A percentile compares a stretch with the other conserved stretches of the same genome.
Conservation (phyloP, 2,888 invertebrate genomes). For the Mellilla xanthometata region DNA sequence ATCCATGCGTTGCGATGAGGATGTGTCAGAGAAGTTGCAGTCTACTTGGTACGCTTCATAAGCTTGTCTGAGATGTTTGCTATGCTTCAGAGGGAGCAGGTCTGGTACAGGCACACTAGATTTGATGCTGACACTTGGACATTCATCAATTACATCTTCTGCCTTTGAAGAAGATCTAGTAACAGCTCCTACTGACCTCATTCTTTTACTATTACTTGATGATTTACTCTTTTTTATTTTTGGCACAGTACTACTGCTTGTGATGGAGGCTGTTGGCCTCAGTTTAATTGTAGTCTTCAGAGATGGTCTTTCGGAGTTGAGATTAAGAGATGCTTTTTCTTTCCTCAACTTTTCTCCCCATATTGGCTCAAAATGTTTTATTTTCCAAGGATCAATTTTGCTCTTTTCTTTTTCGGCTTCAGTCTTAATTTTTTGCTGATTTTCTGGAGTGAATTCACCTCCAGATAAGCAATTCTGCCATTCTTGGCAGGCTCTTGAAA, state of each 20-base stretch:
- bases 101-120: constrained; percentile 70
- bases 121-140: constrained; percentile 47
- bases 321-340: constrained; percentile 63
- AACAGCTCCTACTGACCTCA: constrained; percentile 86
- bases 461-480: constrained; percentile 96
- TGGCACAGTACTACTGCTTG: constrained; percentile 77
- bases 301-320: constrained; percentile 80
- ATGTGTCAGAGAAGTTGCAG: constrained; percentile 72
- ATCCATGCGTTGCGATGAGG: constrained; percentile 64
- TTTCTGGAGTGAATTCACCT: constrained; percentile 98
- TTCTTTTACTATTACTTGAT: constrained; percentile 70
- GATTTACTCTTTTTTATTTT: constrained; percentile 78
- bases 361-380: constrained; percentile 97
- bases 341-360: constrained; percentile 91
- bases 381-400: constrained; percentile 98
- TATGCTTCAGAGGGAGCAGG: constrained; percentile 68
- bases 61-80: constrained; percentile 56
- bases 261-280: constrained; percentile 81
- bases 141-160: constrained; percentile 62
- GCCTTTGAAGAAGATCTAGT: constrained; percentile 84
- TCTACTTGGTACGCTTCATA: constrained; percentile 74
- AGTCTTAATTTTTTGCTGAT: constrained; percentile 94
- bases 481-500: constrained; percentile 96
- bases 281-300: constrained; percentile 86
- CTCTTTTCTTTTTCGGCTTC: constrained; percentile 97